These are phyloP conservation scores for Trididemnum clinides DNA, from an alignment of 23 tunicate species.

Conservation along the genomic window DNA sequence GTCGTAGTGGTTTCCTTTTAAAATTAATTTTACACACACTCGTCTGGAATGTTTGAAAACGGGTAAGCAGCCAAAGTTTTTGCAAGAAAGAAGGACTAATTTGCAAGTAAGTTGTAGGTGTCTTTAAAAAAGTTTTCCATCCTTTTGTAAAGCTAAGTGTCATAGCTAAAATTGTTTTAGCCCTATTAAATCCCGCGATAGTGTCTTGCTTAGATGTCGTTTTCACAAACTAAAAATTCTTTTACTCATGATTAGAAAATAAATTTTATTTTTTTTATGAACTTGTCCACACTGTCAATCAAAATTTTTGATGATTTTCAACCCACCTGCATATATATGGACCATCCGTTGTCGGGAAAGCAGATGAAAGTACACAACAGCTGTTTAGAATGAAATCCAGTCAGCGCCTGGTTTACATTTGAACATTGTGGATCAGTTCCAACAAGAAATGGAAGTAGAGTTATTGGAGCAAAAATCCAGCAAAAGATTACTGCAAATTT, in stretches of 20 bases:
- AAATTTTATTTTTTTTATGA: background rate
- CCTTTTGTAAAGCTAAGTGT: too few species aligned
- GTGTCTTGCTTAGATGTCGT: too few species aligned
- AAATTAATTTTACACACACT: too few species aligned
- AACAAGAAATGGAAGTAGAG: constrained; percentile 76
- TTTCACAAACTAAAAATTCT: too few species aligned
- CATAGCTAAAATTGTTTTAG: too few species aligned
- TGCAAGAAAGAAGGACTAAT: too few species aligned
- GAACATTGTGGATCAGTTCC: constrained; percentile 54
- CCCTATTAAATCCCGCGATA: too few species aligned
- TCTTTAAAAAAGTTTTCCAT: too few species aligned
- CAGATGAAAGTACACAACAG: constrained; percentile 84
- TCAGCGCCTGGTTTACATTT: constrained; percentile 23
- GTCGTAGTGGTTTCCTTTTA: too few species aligned
- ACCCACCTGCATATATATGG: constrained; percentile 64
- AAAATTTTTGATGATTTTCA: background rate
- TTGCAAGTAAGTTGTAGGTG: too few species aligned
- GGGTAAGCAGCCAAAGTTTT: too few species aligned
- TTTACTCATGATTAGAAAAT: background rate
- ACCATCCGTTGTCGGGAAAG: constrained; percentile 59
- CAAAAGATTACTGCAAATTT: constrained; percentile 44
- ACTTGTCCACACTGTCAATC: background rate
- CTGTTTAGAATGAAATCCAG: constrained; percentile 69
- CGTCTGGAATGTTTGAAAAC: too few species aligned
- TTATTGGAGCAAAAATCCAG: constrained; percentile 88